Evolutionary conservation across 2,113 vertebrate genomes (phyloP).

Genomic region (Corynorhinus townsendii): DNA sequence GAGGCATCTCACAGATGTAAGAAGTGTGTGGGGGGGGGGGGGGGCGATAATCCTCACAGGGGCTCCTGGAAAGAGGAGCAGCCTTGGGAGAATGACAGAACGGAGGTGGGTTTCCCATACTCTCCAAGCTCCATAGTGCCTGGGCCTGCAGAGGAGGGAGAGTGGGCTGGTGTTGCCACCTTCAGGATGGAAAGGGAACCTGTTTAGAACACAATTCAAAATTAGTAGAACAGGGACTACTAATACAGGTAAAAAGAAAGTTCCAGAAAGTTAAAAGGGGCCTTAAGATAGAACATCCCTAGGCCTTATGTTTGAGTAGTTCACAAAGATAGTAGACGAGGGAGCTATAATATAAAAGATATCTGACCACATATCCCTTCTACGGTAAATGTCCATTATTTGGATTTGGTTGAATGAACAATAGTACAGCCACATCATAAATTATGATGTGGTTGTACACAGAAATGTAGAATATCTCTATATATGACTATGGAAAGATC

Average conservation of each 20-base stretch:
- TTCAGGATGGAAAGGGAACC: background rate
- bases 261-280: background rate
- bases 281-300: background rate
- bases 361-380: background rate
- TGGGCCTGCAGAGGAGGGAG: background rate
- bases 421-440: background rate
- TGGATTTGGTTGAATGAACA: background rate
- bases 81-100: background rate
- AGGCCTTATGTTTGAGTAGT: background rate
- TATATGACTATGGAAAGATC: background rate
- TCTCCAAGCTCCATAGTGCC: background rate
- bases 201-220: background rate
- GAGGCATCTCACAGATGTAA: background rate
- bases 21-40: too few species aligned
- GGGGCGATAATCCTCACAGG: background rate
- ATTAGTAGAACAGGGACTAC: background rate
- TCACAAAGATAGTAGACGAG: background rate
- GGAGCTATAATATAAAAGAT: background rate
- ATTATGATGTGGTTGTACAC: background rate
- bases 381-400: background rate
- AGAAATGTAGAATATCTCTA: background rate
- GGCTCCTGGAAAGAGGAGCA: background rate
- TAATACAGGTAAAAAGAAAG: background rate
- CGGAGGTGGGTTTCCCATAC: rapidly evolving
- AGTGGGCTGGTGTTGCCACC: background rate